Percentiles rank a stretch among this genome's conserved stretches.
phyloP scores from a whole-genome alignment of 2,113 vertebrate genomes.

The Isurus oxyrinchus region DNA sequence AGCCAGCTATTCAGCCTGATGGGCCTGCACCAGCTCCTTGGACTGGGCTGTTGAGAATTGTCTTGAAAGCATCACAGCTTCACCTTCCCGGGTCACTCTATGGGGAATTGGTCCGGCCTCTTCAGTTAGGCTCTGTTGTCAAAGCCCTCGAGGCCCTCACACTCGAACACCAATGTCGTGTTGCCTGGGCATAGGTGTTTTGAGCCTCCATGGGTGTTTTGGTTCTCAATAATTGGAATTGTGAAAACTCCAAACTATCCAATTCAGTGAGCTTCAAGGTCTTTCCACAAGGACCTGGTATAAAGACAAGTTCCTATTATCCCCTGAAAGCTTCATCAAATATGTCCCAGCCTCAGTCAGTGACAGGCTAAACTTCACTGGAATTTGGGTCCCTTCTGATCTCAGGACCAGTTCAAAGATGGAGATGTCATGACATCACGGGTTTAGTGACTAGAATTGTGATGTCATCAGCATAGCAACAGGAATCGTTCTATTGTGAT shows the following conservation, averaged over 20 bases:
- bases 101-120: background rate
- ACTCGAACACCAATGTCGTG: background rate
- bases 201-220: background rate
- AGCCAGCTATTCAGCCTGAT: background rate
- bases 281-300: background rate
- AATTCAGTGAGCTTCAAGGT: background rate
- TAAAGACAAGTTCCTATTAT: background rate
- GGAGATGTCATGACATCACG: background rate
- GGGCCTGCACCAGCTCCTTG: background rate
- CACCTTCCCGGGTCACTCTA: background rate
- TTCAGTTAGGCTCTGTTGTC: background rate
- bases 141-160: background rate
- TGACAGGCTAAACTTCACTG: background rate
- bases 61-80: background rate
- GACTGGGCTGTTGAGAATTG: background rate
- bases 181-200: background rate
- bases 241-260: background rate
- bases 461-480: background rate
- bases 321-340: background rate
- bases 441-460: background rate
- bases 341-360: background rate
- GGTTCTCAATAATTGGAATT: background rate
- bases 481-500: background rate
- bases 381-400: background rate
- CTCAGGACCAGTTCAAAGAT: background rate